Evolutionary conservation across 2,113 vertebrate species (phyloP), one percentile per base, ranked within the genome.

Genomic region (Seriola aureovittata): DNA sequence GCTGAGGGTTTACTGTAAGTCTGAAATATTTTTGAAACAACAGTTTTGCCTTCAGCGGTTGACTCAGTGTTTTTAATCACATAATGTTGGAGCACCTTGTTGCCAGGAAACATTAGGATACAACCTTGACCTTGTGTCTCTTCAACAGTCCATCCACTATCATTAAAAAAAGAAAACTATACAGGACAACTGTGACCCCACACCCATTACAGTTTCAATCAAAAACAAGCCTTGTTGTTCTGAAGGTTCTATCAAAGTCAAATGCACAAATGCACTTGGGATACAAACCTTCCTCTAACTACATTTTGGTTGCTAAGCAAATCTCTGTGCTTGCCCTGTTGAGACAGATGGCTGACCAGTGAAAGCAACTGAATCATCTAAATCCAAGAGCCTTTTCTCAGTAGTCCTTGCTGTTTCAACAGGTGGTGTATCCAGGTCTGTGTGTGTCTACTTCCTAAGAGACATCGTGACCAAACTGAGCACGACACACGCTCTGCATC

Each of bases 261-360:
- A 21, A 58, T 16, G 29, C 10, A 29, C 40, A 71, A 55, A 57
- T 17, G 0, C 38, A n/a, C 14, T 13, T 2, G 5, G 25, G 63
- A 68, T 52, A 40, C 72, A 80, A 9, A 72, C 48, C 75, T 69
- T 74, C 44, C 12, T 64, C 0, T 63, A 58, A 71, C 8, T 58
- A 52, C 48, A 42, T 57, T 80, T 50, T 66, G 19, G 75, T 54
- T 75, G 74, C 72, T 42, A 68, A 71, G 42, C 11, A n/a, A 62
- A 81, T 63, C 75, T 77, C 5, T 38, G 10, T 10, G 21, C 0
- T 40, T 48, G 10, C 5, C 1, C n/a, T 0, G 0, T 52, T 4
- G 42, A 46, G 46, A 69, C 72, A 79, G 81, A 87, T 73, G 83
- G 81, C 65, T 38, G 21, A 62, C 17, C 80, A 48, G 79, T 78